Evolutionary conservation across 2,888 invertebrate species (phyloP), one percentile per base, ranked within the genome.

Genomic region (Parascotia fuliginaria): DNA sequence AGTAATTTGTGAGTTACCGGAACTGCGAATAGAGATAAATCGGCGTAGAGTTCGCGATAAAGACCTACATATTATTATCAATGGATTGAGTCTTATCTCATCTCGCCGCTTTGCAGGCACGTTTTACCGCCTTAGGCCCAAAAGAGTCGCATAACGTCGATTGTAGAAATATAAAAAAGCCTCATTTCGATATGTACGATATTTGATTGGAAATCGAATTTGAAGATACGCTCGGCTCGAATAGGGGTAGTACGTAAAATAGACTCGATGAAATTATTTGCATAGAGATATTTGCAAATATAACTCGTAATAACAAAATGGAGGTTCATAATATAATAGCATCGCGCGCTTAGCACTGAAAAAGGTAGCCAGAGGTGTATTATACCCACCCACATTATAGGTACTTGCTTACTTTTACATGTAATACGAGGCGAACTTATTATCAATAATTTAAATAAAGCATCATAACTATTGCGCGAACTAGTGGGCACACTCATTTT

Each of bases 1-100:
- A 65, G 70, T 70, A 75, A 73, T 80, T 81, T 80, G 70, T 55
- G 68, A 58, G 55, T 63, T 58, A 50, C 52, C 55, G 61, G 57
- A 55, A 58, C 61, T 60, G 65, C 40, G 27, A 54, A 57, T 57
- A 40, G 51, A 60, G 44, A 73, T 73, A 69, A 73, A 71, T 73
- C 57, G 52, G 46, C 51, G 53, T 51, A 63, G 65, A 61, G 46
- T 38, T 56, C 54, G 50, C 52, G 63, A 56, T 71, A 63, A 67
- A 65, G 59, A 56, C 55, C 47, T 58, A 60, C 40, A 44, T 60
- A 47, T 50, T n/a, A 49, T 55, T 66, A 66, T 64, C 64, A 45
- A 50, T 13, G 55, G 45, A 55, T 54, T 47, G 36, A 43, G 45
- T 16, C 52, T 64, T 60, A 68, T 65, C 65, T 64, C 52, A 54